These are phyloP conservation scores for Papilio protenor DNA, from an alignment of 2,888 invertebrate species.

Conservation along the genomic window DNA sequence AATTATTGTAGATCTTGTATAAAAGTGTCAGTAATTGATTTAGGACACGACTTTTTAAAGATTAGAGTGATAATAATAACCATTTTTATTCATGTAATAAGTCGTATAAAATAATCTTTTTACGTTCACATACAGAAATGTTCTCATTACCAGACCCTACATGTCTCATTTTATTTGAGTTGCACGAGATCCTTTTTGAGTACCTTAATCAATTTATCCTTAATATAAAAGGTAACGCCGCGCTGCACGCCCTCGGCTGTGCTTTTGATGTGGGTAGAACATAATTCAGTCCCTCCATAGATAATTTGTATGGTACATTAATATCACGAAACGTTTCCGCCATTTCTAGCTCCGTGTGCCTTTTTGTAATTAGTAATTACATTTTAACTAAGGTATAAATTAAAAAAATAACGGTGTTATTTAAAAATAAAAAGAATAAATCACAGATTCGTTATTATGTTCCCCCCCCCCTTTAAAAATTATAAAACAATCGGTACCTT, in stretches of 20 bases:
- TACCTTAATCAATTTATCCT: conserved; percentile 8
- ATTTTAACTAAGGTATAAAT: not conserved
- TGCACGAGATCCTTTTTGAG: conserved; percentile 17
- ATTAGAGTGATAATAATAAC: not conserved
- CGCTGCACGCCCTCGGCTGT: conserved; percentile 21
- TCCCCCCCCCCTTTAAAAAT: not conserved
- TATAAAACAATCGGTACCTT: not conserved
- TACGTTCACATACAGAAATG: not conserved
- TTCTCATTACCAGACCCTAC: not conserved
- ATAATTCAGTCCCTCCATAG: conserved; percentile 17
- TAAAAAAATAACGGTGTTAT: not conserved
- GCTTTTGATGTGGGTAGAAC: conserved; percentile 31
- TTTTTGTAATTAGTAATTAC: conserved; percentile 13
- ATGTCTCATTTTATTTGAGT: conserved; percentile 1
- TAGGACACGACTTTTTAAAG: not conserved
- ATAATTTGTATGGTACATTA: conserved; percentile 14
- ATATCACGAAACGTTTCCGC: conserved; percentile 10
- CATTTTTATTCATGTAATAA: not conserved
- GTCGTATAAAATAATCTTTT: not conserved
- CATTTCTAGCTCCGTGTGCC: not conserved
- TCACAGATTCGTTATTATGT: too few relatives aligned
- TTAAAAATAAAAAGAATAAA: not conserved
- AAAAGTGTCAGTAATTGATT: not conserved
- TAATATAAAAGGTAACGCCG: conserved; percentile 21
- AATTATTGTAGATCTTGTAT: not conserved